Evolutionary conservation across 2,113 vertebrate genomes (phyloP), one percentile per base, ranked within the genome.

Genomic region (Grantiella picta): DNA sequence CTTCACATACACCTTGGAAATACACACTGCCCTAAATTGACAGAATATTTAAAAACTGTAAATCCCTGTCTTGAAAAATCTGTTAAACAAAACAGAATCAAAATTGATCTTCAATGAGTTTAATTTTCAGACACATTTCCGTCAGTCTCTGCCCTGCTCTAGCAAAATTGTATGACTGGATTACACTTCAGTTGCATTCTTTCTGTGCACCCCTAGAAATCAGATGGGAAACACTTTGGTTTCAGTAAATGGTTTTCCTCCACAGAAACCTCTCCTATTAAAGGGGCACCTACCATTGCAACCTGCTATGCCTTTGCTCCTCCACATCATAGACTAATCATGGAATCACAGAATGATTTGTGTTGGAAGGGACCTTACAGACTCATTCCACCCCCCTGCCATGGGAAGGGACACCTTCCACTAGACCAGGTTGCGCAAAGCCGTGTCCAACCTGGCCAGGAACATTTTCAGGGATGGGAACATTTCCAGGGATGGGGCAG

Each of bases 381-480:
- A 35, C 5, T 52, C 16, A 50, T 35, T 35, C 61, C 52, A 40
- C 2, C 2, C 50, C 15, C 5, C 9, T 75, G 16, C 16, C 35
- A 16, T 5, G 9, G 52, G 15, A 76, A 31, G 25, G 63, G 44
- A 59, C 22, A 18, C 12, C 2, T 69, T 45, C 54, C 47, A 45
- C n/a, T 11, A 86, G 7, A 45, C 1, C 38, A 28, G 9, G 2
- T 7, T 77, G 33, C 22, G 60, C 63, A 12, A 60, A 77, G 18
- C 33, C 0, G 0, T 5, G 4, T 69, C 53, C 53, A 44, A 0
- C 18, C 11, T 61, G 3, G 10, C 19, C 84, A 38, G 53, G 47
- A 10, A 69, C 64, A 53, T 10, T 38, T 69, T 22, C n/a, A 86
- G 38, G 15, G 28, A 61, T 24, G 33, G 8, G 38, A 10, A 69